Base-by-base conservation (phyloP, 2,797 vertebrate genomes). In the Taeniopygia guttata region DNA sequence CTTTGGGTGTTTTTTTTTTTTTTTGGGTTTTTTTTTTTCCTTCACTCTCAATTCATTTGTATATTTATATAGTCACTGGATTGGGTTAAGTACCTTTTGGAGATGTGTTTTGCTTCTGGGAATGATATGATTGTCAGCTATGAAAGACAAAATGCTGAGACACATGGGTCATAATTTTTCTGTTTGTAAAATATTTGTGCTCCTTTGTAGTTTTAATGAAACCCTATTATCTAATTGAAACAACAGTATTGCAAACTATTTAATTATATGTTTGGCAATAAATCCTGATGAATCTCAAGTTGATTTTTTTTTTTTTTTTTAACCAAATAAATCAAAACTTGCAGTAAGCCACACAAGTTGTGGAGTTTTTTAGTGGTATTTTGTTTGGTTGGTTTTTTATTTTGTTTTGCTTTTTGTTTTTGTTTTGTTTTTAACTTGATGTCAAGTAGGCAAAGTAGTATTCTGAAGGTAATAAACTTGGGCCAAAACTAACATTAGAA, bases 281-380 rank as follows among this genome's bases (percentile, higher is more conserved):
- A 91, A 84, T 82, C 16, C 63, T 43, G 40, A 84, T 2, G 5
- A 77, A 18, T 78, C 46, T 60, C 34, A 89, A 60, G 52, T 18
- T 15, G 5, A 1, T 34, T 58, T 36, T 13, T 34, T 10, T 9
- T 18, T 21, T 20, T 68, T 75, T 58, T 59, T 70, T 81, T 34
- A 56, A 43, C 16, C 16, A 78, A 92, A 72, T 87, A 89, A 96
- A 92, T 89, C 36, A 89, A 84, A 95, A 92, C 59, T 78, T 92
- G 40, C 15, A 38, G 36, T 54, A 76, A 93, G 32, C 79, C 79
- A 54, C 36, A 14, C 3, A 27, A 72, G 20, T 49, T 43, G 23
- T 22, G 38, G 26, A 40, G 27, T 13, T 49, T 76, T 66, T 34
- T 48, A 5, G 10, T 70, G 42, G 12, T 55, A 7, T 21, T 40